Conservation (phyloP, 2,888 invertebrate genomes). For the Leucophenga maculata region DNA sequence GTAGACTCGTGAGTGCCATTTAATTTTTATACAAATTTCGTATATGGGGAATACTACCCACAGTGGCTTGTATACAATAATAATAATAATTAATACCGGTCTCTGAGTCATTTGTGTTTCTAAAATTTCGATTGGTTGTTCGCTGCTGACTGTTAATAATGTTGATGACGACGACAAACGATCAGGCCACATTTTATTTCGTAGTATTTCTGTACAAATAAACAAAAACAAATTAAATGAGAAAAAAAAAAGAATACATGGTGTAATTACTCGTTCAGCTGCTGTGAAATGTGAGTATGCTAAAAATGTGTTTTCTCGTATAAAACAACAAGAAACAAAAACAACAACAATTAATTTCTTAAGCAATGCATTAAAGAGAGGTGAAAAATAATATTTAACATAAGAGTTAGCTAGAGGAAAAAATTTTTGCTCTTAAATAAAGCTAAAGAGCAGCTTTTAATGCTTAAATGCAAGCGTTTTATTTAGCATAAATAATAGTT, state of each 20-base stretch:
- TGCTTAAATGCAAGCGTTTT: too few relatives aligned
- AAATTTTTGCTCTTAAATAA: too few relatives aligned
- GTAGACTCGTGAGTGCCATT: not conserved
- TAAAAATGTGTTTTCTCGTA: not conserved
- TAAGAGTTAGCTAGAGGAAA: too few relatives aligned
- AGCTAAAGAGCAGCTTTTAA: too few relatives aligned
- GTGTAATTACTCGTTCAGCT: too few relatives aligned
- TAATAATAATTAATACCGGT: constrained; percentile 11
- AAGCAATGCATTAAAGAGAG: too few relatives aligned
- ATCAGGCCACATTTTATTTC: constrained; percentile 22
- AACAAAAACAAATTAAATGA: not conserved
- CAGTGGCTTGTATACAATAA: not conserved
- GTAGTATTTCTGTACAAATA: not conserved
- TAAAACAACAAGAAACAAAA: not conserved
- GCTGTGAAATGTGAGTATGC: not conserved
- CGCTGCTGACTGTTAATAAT: not conserved
- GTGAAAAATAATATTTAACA: too few relatives aligned
- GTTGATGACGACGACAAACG: constrained; percentile 10
- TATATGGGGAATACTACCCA: too few relatives aligned
- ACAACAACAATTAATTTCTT: too few relatives aligned
- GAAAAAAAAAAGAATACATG: constrained; percentile 2
- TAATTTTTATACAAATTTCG: not conserved
- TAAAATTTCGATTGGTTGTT: not conserved
- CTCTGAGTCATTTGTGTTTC: constrained; percentile 2
- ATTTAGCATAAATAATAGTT: too few relatives aligned